Evolutionary conservation across 2,113 vertebrate species (phyloP), one percentile per base, ranked within the genome.

Genomic region (Lepus americanus): DNA sequence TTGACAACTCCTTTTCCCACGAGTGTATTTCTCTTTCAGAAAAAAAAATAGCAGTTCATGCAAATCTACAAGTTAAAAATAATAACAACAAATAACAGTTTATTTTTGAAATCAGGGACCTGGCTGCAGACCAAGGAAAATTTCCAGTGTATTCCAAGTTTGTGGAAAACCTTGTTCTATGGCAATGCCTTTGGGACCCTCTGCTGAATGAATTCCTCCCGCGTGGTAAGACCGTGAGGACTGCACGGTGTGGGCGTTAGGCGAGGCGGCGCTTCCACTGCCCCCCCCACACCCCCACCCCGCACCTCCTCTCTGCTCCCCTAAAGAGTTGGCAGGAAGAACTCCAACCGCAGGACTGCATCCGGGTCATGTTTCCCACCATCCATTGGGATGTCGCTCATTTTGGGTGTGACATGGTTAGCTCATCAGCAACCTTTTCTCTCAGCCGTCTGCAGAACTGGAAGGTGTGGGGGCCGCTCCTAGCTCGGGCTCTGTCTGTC

Each of bases 61-160:
- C 44, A 72, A 84, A 73, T 49, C 53, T 95, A 69, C 64, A 85
- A 33, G 55, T 90, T 69, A 51, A 78, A 89, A 93, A 85, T 51
- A 88, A 49, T 76, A n/a, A 23, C 29, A 49, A 78, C 31, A 53
- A 13, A 22, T 55, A 66, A 69, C 13, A 69, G 36, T 53, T 76
- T 67, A 70, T 53, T 89, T 92, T 88, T 89, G 49, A 96, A 94
- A 63, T 27, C 59, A 63, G 59, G 78, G 36, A 70, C 70, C n/a
- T 76, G 61, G 31, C 76, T 80, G 81, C 39, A 81, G 61, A 82
- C 12, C 39, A 80, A 92, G 36, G 80, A 84, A 74, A 74, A 67
- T 79, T 69, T 80, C 33, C 51, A 8, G 67, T 76, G 85, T 80
- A 85, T 61, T 79, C 59, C 81, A 78, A 83, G 23, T 87, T 90